Base-by-base conservation (phyloP, 2,888 invertebrate genomes). In the Epistrophella euchroma region DNA sequence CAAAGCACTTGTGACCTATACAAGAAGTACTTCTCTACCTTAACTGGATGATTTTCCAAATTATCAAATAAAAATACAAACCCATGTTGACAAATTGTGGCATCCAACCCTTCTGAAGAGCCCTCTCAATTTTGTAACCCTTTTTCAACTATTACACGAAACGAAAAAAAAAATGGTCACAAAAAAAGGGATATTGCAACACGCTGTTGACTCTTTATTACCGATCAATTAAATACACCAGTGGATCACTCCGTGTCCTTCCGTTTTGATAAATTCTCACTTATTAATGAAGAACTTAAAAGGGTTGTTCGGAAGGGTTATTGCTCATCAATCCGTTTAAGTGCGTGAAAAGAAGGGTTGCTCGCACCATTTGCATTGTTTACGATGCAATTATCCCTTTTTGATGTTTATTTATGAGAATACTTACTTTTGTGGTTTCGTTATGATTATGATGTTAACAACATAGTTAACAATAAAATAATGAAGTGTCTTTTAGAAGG, bases 211-310 rank as follows among this genome's bases (percentile, higher is more conserved):
- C 86, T 82, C 81, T 22, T 25, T 25, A 15, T 78, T 82, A 78
- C 50, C 66, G 60, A 82, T 77, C 82, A 82, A 82, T 78, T 86
- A 78, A 81, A 50, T 50, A 40, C 50, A 71, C 58, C 77, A 74
- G 62, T 71, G 71, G 82, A 86, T 81, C 68, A 74, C 22, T 47
- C 37, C 45, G 43, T 19, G 19, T 28, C 32, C 43, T 66, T 47
- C 50, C 50, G 58, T 75, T 79, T 50, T 64, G 13, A 70, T 78
- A 64, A 83, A 62, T 73, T 78, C 68, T 74, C 66, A 74, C 83
- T 83, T 78, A 68, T 47, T 47, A 74, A 56, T 35, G 35, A 74
- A 58, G 70, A 58, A 71, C 58, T 62, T 15, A 47, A 80, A 85
- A 74, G 86, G 86, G 82, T 77, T 82, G 76, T 35, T 58, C 6